A percentile compares a stretch with the other conserved stretches of the same genome.
Conservation (phyloP, 2,797 vertebrate species). For the Schizopygopsis pylzovi region DNA sequence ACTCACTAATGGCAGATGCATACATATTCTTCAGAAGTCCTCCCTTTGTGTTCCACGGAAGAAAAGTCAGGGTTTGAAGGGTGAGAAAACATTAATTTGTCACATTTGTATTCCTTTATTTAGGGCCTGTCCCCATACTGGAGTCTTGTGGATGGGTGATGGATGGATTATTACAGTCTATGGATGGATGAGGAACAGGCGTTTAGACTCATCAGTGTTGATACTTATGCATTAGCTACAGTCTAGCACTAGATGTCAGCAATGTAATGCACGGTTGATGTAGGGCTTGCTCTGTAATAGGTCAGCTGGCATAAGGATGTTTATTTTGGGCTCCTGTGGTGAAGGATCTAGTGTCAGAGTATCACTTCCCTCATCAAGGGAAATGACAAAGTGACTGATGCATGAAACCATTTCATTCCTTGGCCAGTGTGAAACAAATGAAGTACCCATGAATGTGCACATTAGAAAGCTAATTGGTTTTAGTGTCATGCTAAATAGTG, state of each 20-base stretch:
- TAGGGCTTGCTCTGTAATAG: background rate
- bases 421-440: background rate
- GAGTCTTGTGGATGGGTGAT: background rate
- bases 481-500: constrained; percentile 34
- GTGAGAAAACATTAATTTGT: background rate
- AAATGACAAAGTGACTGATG: constrained; percentile 33
- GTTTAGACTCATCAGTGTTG: background rate
- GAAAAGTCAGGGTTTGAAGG: background rate
- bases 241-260: constrained; percentile 65
- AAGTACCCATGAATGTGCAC: constrained; percentile 9
- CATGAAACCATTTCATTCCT: constrained; percentile 2
- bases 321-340: constrained; percentile 29
- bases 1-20: background rate
- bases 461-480: constrained; percentile 21
- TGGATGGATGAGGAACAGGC: background rate
- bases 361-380: constrained; percentile 11
- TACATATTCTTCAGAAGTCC: background rate
- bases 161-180: too few relatives aligned
- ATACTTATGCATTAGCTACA: background rate
- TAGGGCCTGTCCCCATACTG: background rate
- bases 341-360: constrained; percentile 28
- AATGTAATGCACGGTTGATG: constrained; percentile 43
- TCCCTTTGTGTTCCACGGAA: background rate
- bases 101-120: background rate
- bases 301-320: background rate